Evolutionary conservation across 2,797 vertebrate genomes (phyloP).

Genomic region (Setipinna tenuifilis): DNA sequence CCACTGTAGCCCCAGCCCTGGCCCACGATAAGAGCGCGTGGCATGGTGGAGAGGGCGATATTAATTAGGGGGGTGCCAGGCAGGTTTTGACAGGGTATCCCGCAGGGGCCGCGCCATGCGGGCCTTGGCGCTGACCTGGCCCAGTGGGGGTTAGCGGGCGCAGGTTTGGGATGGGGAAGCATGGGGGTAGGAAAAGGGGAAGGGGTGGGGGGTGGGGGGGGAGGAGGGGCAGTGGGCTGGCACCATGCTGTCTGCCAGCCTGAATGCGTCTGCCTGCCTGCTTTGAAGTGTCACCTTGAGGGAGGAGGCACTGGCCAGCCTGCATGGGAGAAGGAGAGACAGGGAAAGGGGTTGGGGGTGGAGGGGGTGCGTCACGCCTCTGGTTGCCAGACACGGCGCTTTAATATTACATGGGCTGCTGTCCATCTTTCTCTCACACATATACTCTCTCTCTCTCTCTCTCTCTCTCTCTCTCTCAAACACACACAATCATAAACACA

Average conservation of each 20-base stretch:
- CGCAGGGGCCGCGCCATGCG: conserved; percentile 69
- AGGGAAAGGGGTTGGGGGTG: conserved; percentile 78
- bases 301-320: conserved; percentile 77
- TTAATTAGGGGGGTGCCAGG: conserved; percentile 77
- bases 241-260: conserved; percentile 81
- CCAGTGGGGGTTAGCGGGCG: conserved; percentile 72
- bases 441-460: not conserved
- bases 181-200: conserved; percentile 56
- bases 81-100: conserved; percentile 80
- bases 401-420: conserved; percentile 84
- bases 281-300: conserved; percentile 97
- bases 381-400: conserved; percentile 76
- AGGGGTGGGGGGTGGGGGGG: conserved; percentile 62
- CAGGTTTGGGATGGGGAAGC: conserved; percentile 77
- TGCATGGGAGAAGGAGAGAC: conserved; percentile 66
- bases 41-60: conserved; percentile 66
- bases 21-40: not conserved
- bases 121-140: conserved; percentile 78
- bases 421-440: conserved; percentile 71
- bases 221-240: conserved; percentile 66
- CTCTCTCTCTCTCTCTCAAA: conserved; percentile 63
- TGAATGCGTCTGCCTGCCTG: conserved; percentile 74
- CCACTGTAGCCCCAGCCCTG: conserved; percentile 9
- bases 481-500: conserved; percentile 57
- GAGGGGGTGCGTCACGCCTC: conserved; percentile 78